Evolutionary conservation across 92 coral and sea anemone genomes (phyloP).

Genomic region (Phymanthus crucifer): DNA sequence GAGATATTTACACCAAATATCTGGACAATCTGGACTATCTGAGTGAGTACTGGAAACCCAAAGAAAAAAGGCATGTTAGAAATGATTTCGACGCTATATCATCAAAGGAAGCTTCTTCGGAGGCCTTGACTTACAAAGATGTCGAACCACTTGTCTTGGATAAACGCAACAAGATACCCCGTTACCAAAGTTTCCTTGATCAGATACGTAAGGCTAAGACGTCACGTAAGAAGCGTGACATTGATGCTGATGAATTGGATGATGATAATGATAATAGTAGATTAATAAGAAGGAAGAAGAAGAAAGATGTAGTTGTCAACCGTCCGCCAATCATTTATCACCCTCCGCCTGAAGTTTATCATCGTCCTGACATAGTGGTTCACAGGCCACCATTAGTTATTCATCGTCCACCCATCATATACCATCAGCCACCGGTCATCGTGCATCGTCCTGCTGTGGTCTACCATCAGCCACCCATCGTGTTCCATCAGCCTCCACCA

Average conservation of each 20-base stretch:
- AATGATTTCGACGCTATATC: constrained; percentile 54
- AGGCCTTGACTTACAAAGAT: constrained; percentile 57
- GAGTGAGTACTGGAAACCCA: constrained; percentile 59
- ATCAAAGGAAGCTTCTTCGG: constrained; percentile 62
- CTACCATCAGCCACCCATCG: constrained; percentile 96
- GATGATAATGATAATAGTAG: not conserved
- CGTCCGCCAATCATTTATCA: constrained; percentile 98
- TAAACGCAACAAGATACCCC: constrained; percentile 48
- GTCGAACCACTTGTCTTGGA: not conserved
- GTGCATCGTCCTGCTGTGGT: constrained; percentile 99
- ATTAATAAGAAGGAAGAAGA: constrained; percentile 45
- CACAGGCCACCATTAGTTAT: constrained; percentile 99
- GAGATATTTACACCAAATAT: constrained; percentile 54
- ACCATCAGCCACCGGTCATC: constrained; percentile 98
- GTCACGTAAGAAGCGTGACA: constrained; percentile 61
- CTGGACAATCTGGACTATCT: constrained; percentile 55
- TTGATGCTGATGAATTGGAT: constrained; percentile 29
- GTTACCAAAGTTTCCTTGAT: not conserved
- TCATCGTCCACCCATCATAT: constrained; percentile 95
- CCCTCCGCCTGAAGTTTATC: constrained; percentile 98
- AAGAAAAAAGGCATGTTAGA: constrained; percentile 46
- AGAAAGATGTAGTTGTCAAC: constrained; percentile 95
- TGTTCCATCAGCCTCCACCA: constrained; percentile 98
- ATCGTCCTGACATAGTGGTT: constrained; percentile 96
- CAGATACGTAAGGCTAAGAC: constrained; percentile 4